Evolutionary conservation across 2,113 vertebrate genomes (phyloP).

Genomic region (Scortum barcoo): DNA sequence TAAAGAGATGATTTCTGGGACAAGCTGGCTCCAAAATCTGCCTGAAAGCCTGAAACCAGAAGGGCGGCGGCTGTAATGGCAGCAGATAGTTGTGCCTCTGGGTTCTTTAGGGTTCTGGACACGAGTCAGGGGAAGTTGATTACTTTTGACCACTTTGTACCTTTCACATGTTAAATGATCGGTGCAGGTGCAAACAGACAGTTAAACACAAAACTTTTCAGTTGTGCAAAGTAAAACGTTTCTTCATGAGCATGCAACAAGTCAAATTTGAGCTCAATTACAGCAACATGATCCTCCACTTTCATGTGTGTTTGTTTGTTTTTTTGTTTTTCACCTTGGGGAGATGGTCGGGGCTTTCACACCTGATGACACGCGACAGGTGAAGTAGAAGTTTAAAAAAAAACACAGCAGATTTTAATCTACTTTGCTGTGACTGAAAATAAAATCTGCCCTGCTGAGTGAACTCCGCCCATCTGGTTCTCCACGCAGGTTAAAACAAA

Average conservation of each 20-base stretch:
- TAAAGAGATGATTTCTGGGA: no score
- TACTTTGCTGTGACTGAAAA: no score
- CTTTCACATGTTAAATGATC: background rate
- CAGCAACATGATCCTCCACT: background rate
- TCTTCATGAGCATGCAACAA: background rate
- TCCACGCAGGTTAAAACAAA: background rate
- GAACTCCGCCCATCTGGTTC: background rate
- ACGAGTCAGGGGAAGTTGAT: no score
- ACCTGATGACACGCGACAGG: background rate
- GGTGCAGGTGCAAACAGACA: no score
- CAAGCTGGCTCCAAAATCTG: slow-evolving; percentile 6
- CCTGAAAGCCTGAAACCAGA: background rate
- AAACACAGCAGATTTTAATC: background rate
- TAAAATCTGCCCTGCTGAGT: no score
- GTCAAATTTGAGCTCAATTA: background rate
- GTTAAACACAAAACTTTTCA: no score
- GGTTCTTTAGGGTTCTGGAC: no score
- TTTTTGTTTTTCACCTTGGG: background rate
- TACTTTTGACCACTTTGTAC: background rate
- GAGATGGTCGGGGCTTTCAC: background rate
- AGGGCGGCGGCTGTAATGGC: background rate
- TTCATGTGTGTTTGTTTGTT: no score
- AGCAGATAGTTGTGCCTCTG: no score
- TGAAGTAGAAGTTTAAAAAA: background rate
- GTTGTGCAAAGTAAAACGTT: no score